phyloP scores from a whole-genome alignment of 1,140 invertebrate species.

The Teleopsis dalmanni region DNA sequence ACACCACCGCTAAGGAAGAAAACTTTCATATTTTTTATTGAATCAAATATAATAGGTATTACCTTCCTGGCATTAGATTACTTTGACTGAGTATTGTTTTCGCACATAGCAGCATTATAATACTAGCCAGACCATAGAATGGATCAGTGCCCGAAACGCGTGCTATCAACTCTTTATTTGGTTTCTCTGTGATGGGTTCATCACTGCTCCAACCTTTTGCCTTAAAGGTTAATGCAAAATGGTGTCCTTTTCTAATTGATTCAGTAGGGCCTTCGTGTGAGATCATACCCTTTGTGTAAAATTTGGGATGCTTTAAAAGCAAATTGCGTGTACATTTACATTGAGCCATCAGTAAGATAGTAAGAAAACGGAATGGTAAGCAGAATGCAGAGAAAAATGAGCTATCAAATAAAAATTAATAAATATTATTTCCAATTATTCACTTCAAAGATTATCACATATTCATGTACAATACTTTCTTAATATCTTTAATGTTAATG shows the following conservation, averaged over 20 bases:
- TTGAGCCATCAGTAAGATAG: slow-evolving; percentile 58
- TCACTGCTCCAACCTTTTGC: slow-evolving; percentile 68
- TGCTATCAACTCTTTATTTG: slow-evolving; percentile 58
- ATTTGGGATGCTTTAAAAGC: slow-evolving; percentile 58
- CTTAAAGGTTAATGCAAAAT: slow-evolving; percentile 58
- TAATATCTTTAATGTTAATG: no score
- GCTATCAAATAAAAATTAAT: slow-evolving; percentile 54
- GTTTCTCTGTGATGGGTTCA: slow-evolving; percentile 51
- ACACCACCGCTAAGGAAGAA: slow-evolving; percentile 43
- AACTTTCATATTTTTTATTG: not conserved
- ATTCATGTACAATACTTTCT: no score
- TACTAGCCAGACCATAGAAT: slow-evolving; percentile 73
- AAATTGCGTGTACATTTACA: slow-evolving; percentile 54
- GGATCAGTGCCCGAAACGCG: slow-evolving; percentile 57
- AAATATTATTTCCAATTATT: no score
- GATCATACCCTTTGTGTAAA: slow-evolving; percentile 63
- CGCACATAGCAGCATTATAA: slow-evolving; percentile 58
- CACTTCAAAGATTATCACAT: no score
- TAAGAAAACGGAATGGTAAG: slow-evolving; percentile 47
- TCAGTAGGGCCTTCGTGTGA: slow-evolving; percentile 57
- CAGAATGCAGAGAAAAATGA: slow-evolving; percentile 38
- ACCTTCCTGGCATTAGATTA: slow-evolving; percentile 57
- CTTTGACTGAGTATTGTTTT: slow-evolving; percentile 65
- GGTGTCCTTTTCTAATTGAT: slow-evolving; percentile 51
- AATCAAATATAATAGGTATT: not conserved